Evolutionary conservation across 2,888 invertebrate genomes (phyloP), one percentile per base, ranked within the genome.

Genomic region (Falcaria lacertinaria): DNA sequence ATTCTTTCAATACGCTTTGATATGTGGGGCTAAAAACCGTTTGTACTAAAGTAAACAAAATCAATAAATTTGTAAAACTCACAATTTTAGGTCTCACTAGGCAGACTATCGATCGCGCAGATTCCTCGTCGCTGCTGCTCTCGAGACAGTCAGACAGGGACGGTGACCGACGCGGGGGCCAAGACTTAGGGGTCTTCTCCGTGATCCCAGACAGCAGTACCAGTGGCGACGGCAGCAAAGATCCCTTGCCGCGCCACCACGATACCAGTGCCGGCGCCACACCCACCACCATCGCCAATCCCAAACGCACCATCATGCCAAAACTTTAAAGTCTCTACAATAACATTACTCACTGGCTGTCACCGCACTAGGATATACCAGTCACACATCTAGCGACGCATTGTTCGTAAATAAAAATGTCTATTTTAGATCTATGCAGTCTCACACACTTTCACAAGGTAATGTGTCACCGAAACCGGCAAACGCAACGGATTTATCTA

Each of bases 221-320:
- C 61, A 80, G 58, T 44, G 75, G 78, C 44, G 71, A 55, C 17
- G 75, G 73, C 56, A 79, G 48, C 68, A 64, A 63, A 28, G 74
- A 60, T 1, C 75, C 73, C 47, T 79, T 76, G 0, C 87, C 85
- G 32, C 87, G 79, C 88, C 87, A 87, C 89, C 88, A 88, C 36
- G 89, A 87, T 55, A 90, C 85, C 54, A 89, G 60, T 44, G 87
- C 88, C 43, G 90, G 90, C 48, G 90, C 88, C 54, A 90, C 89
- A 17, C 89, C 90, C 41, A 89, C 89, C 45, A 89, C 89, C 89
- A 90, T 89, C 49, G 90, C 89, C 48, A 90, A 52, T 17, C 88
- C 81, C 57, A 90, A 61, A 14, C 80, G 78, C 54, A 89, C 90
- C 90, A 90, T 90, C 48, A 49, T 76, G 44, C 43, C 47, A 39